Percentiles rank a stretch among this genome's conserved stretches.
phyloP scores from a whole-genome alignment of 2,113 vertebrate genomes.

The Gracilinanus agilis region DNA sequence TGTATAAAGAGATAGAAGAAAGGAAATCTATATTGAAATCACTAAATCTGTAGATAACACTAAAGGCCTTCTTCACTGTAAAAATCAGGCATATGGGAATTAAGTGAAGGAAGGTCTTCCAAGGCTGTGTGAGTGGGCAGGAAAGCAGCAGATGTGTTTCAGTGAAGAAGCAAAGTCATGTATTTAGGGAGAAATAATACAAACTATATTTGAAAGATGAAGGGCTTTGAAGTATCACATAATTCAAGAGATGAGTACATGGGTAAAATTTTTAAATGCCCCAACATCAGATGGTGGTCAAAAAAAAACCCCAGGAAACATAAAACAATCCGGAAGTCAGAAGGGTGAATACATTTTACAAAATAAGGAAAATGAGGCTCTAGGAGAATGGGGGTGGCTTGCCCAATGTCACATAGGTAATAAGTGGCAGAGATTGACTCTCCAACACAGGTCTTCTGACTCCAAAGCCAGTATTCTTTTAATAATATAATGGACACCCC shows the following conservation, averaged over 20 bases:
- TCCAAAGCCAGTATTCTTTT: not conserved
- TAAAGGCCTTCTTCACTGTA: not conserved
- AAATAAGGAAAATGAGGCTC: not conserved
- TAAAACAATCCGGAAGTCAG: not conserved
- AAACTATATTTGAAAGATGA: not conserved
- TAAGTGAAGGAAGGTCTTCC: not conserved
- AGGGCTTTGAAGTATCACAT: not conserved
- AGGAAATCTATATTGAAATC: not conserved
- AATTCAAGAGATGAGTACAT: not conserved
- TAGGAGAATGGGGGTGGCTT: not conserved
- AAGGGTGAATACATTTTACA: not conserved
- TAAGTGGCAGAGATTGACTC: not conserved
- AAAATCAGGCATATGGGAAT: not conserved
- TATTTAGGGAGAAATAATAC: not conserved
- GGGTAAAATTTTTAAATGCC: not conserved
- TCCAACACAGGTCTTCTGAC: not conserved
- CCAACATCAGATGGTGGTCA: not conserved
- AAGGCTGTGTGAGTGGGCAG: not conserved
- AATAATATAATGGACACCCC: not conserved
- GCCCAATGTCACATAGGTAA: not conserved
- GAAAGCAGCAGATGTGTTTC: not conserved
- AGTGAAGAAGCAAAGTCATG: not conserved
- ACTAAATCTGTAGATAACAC: not conserved
- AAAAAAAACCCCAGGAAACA: not conserved
- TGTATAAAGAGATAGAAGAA: not conserved